phyloP scores from a whole-genome alignment of 2,113 vertebrate genomes.

The Galbula dea region DNA sequence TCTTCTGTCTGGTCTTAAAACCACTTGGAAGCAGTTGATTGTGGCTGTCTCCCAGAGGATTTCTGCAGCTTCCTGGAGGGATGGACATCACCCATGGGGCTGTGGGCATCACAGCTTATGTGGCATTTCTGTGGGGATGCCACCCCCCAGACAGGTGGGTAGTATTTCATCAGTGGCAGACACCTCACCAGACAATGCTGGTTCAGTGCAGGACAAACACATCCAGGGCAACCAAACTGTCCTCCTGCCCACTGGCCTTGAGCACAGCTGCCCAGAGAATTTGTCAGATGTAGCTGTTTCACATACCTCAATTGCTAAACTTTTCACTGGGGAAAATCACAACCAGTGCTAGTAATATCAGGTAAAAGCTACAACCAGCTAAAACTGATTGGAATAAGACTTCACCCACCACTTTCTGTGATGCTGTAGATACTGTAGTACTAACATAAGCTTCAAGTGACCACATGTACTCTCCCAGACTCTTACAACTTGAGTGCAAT shows the following conservation, averaged over 20 bases:
- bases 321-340: not conserved
- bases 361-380: not conserved
- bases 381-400: not conserved
- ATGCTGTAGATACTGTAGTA: not conserved
- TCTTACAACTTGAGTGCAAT: not conserved
- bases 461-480: not conserved
- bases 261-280: not conserved
- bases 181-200: not conserved
- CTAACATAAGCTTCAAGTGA: not conserved
- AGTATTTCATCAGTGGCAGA: not conserved
- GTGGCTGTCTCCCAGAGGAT: not conserved
- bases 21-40: not conserved
- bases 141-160: accelerated
- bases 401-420: not conserved
- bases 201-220: not conserved
- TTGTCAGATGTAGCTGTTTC: not conserved
- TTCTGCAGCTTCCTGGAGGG: not conserved
- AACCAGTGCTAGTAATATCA: not conserved
- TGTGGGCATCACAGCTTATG: not conserved
- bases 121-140: not conserved
- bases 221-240: not conserved
- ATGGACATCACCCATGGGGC: not conserved
- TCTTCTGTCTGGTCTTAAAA: not conserved
- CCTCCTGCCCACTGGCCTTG: not conserved
- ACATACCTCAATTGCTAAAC: not conserved